These are phyloP conservation scores for Rattus norvegicus DNA, from an alignment of 2,113 vertebrate species.

Conservation along the genomic window GRCr8 NC_086027.1:2778001-2778500, in stretches of 20 bases:
- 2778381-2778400: conserved; percentile 58
- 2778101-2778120: not conserved
- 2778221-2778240: conserved; percentile 89
- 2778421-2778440: conserved; percentile 12
- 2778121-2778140: conserved; percentile 60
- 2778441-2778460: conserved; percentile 73
- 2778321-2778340: conserved; percentile 95
- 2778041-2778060: conserved; percentile 33
- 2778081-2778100: conserved; percentile 39
- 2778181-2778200: conserved; percentile 26
- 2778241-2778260: conserved; percentile 90
- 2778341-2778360: conserved; percentile 93
- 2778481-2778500: conserved; percentile 83
- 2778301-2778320: conserved; percentile 94
- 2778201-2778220: conserved; percentile 89
- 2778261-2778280: conserved; percentile 94
- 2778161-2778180: conserved; percentile 69
- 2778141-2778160: conserved; percentile 70
- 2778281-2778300: conserved; percentile 92
- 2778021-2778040: conserved; percentile 64
- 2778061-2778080: conserved; percentile 63
- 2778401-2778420: conserved; percentile 35
- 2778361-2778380: conserved; percentile 71
- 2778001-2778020: conserved; percentile 63
- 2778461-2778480: conserved; percentile 87